These are phyloP conservation scores for Hoplodrina ambigua DNA, from an alignment of 2,888 invertebrate genomes.

Conservation along the genomic window DNA sequence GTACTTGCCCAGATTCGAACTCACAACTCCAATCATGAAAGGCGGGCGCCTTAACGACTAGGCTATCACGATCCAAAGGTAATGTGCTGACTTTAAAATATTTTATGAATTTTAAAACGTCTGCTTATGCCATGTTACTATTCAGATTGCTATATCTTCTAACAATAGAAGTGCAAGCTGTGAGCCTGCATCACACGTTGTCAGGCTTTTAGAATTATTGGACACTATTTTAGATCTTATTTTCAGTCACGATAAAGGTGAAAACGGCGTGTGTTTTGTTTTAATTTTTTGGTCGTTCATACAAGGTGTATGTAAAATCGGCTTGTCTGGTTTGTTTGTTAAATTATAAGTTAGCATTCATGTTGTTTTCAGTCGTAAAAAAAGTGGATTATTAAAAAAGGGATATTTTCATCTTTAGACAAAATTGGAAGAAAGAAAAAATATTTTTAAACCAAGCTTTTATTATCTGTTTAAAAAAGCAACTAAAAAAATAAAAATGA, in stretches of 20 bases:
- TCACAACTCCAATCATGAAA: too few relatives aligned
- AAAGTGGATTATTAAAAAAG: too few relatives aligned
- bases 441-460: too few relatives aligned
- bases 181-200: constrained; percentile 19
- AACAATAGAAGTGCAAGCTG: constrained; percentile 41
- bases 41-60: too few relatives aligned
- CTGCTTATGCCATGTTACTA: background rate
- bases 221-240: constrained; percentile 29
- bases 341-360: background rate
- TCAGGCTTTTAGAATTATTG: constrained; percentile 34
- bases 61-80: too few relatives aligned
- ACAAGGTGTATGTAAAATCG: background rate
- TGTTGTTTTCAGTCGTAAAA: too few relatives aligned
- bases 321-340: background rate
- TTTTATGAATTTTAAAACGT: background rate
- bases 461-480: too few relatives aligned
- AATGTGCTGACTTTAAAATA: too few relatives aligned
- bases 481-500: too few relatives aligned
- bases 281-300: background rate
- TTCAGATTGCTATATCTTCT: constrained; percentile 6
- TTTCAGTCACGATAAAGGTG: background rate
- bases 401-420: too few relatives aligned
- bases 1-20: too few relatives aligned
- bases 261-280: background rate
- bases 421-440: too few relatives aligned